These are phyloP conservation scores for Antedon mediterranea DNA, from an alignment of 53 echinoderm and acorn worm species.

Conservation along the genomic window DNA sequence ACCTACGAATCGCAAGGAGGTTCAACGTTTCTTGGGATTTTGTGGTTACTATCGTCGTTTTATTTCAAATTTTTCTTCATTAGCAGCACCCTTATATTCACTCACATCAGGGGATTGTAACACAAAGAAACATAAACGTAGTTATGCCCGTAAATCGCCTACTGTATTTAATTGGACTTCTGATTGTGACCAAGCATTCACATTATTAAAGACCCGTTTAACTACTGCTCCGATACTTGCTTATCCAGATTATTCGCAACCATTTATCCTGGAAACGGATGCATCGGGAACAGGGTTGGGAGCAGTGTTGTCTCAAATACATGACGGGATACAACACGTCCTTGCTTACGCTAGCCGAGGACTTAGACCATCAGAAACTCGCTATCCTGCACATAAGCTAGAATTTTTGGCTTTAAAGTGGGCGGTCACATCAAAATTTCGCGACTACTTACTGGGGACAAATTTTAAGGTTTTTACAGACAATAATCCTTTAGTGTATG, in stretches of 20 bases:
- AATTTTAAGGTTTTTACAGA: too few relatives aligned
- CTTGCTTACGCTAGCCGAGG: too few relatives aligned
- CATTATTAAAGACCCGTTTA: neutral
- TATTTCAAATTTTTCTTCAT: neutral
- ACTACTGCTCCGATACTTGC: slow-evolving; percentile 1
- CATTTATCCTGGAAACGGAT: slow-evolving; percentile 2
- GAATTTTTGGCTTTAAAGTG: too few relatives aligned
- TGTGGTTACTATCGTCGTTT: slow-evolving; percentile 5
- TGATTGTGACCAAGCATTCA: neutral
- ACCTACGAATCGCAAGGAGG: neutral
- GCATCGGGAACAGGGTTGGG: neutral
- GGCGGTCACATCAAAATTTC: too few relatives aligned
- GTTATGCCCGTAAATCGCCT: neutral
- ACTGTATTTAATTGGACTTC: neutral
- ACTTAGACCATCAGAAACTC: too few relatives aligned
- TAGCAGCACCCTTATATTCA: neutral
- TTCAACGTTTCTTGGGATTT: neutral
- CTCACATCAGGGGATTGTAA: neutral
- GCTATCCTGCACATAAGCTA: too few relatives aligned
- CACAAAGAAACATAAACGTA: neutral
- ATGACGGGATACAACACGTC: too few relatives aligned
- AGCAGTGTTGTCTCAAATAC: neutral
- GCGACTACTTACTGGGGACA: too few relatives aligned
- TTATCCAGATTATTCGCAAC: slow-evolving; percentile 2
- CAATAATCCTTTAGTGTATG: too few relatives aligned